These are phyloP conservation scores for Limnothrissa miodon DNA, from an alignment of 2,113 vertebrate species.

Conservation along the genomic window DNA sequence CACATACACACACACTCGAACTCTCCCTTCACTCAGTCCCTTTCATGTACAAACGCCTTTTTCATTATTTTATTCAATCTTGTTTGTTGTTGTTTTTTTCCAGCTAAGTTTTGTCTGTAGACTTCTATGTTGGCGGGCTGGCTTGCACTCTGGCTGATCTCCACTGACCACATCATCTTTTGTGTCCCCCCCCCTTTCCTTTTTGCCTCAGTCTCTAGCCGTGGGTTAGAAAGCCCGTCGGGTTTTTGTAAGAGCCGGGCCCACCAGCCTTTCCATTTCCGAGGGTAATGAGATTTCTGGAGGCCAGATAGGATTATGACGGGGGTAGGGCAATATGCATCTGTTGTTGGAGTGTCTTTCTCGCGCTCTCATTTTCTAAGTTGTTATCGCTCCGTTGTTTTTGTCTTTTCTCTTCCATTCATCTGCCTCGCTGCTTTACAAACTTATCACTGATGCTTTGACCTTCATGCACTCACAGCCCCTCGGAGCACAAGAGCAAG, in stretches of 20 bases:
- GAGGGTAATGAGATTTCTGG: constrained; percentile 7
- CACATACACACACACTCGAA: neutral
- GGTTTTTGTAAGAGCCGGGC: neutral
- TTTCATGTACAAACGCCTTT: neutral
- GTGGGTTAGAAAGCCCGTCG: neutral
- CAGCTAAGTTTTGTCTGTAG: neutral
- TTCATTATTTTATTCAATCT: too few relatives aligned
- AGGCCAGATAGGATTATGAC: neutral
- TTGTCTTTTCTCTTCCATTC: neutral
- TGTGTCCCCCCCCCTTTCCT: neutral
- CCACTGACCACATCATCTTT: neutral
- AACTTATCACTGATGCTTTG: neutral
- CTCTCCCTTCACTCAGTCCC: neutral
- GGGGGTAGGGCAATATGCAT: neutral
- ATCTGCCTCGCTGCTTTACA: neutral
- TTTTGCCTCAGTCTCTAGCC: neutral
- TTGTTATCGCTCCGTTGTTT: neutral
- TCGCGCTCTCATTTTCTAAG: neutral
- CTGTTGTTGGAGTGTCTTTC: neutral
- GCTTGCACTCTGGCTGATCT: neutral
- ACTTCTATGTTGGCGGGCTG: neutral
- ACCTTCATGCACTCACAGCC: neutral
- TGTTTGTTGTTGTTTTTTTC: neutral
- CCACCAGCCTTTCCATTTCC: neutral
- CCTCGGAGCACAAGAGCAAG: neutral